Conservation (phyloP, 2,888 invertebrate species). For the Plutella xylostella region DNA sequence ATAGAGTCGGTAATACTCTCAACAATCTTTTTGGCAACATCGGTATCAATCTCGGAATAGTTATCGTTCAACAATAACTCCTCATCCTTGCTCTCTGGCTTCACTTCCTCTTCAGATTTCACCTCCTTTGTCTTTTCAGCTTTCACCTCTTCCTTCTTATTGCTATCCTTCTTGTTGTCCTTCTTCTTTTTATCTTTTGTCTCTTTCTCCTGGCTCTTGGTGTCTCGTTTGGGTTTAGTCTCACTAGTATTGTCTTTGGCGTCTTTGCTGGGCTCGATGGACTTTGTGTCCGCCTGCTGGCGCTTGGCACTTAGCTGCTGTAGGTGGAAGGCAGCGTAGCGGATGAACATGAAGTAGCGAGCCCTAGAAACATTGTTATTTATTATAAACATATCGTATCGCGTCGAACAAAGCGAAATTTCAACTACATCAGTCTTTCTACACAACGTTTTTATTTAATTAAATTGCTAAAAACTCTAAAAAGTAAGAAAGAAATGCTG, state of each 20-base stretch:
- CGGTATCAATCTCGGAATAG: constrained; percentile 75
- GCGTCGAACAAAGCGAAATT: background rate
- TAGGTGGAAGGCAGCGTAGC: constrained; percentile 94
- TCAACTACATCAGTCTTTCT: background rate
- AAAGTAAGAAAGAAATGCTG: constrained; percentile 7
- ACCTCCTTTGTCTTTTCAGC: constrained; percentile 21
- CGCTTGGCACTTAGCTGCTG: constrained; percentile 86
- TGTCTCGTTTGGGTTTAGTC: constrained; percentile 26
- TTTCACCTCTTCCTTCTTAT: constrained; percentile 16
- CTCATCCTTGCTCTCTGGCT: constrained; percentile 34
- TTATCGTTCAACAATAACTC: constrained; percentile 54
- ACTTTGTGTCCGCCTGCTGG: constrained; percentile 52
- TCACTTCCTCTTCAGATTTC: constrained; percentile 22
- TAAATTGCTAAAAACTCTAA: background rate
- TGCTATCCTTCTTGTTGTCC: constrained; percentile 37
- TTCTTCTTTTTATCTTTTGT: constrained; percentile 33
- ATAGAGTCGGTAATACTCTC: constrained; percentile 87
- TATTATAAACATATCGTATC: background rate
- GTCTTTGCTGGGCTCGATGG: constrained; percentile 49
- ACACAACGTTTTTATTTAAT: background rate
- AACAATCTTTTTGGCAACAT: constrained; percentile 92
- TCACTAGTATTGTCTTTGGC: constrained; percentile 26
- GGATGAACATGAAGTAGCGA: constrained; percentile 95
- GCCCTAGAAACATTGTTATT: constrained; percentile 47
- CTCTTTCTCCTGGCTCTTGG: constrained; percentile 39